Conservation (phyloP, 1,140 invertebrate genomes). For the Eulimnadia texana region DNA sequence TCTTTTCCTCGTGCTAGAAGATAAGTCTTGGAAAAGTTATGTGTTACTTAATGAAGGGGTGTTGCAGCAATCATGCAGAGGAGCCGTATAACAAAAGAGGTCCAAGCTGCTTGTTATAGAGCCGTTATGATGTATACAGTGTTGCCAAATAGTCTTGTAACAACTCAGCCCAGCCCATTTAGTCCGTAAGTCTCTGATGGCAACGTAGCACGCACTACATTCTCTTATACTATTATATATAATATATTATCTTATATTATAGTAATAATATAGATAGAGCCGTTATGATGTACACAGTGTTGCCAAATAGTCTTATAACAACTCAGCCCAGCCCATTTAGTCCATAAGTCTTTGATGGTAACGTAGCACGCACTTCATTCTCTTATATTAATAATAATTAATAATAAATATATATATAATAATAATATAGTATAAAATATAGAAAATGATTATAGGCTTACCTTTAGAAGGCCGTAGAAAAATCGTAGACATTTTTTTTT, state of each 20-base stretch:
- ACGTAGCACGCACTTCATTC: not conserved
- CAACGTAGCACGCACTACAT: too few species aligned
- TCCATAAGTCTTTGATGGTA: not conserved
- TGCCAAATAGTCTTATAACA: not conserved
- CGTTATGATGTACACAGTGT: not conserved
- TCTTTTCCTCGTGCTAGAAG: too few species aligned
- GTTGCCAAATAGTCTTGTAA: not conserved
- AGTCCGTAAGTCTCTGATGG: too few species aligned
- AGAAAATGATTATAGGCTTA: slow-evolving; percentile 4
- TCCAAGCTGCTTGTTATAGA: not conserved
- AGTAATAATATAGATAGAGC: too few species aligned
- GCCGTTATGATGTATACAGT: not conserved
- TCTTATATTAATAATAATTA: not conserved
- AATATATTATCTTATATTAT: too few species aligned
- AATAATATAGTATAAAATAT: not conserved
- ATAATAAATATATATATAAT: not conserved
- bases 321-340: not conserved
- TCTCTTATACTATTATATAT: too few species aligned
- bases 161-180: not conserved
- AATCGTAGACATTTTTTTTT: not conserved
- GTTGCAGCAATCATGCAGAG: not conserved
- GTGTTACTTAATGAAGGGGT: not conserved
- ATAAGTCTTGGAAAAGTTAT: not conserved
- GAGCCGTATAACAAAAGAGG: not conserved
- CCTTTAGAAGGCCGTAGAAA: slow-evolving; percentile 1